These are phyloP conservation scores for Psittacula derbiana DNA, from an alignment of 2,797 vertebrate species.

Conservation along the genomic window DNA sequence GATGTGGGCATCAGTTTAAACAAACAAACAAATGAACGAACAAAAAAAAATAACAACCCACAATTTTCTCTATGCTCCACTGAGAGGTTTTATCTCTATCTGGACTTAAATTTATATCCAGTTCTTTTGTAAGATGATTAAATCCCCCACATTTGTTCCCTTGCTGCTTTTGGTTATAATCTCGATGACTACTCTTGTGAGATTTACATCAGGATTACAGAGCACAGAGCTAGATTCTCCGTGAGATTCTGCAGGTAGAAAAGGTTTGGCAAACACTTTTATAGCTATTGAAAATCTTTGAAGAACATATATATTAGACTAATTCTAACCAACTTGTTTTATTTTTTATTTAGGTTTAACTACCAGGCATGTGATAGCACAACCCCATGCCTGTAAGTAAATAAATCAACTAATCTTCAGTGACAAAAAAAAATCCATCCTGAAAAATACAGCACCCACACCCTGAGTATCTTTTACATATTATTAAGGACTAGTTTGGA, in stretches of 20 bases:
- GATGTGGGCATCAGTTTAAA: accelerated
- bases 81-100: background rate
- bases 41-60: background rate
- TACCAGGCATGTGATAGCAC: background rate
- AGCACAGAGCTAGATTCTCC: background rate
- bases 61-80: background rate
- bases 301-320: too few species aligned
- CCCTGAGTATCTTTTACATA: background rate
- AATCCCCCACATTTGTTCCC: background rate
- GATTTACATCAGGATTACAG: background rate
- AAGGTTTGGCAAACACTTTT: background rate
- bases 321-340: background rate
- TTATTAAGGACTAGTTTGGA: background rate
- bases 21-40: background rate
- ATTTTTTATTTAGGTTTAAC: background rate
- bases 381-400: background rate
- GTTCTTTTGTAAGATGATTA: background rate
- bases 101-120: background rate
- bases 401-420: background rate
- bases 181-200: background rate
- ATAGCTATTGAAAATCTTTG: background rate
- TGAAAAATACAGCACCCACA: background rate
- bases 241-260: background rate
- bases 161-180: background rate
- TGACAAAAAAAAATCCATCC: background rate